Base-by-base conservation (phyloP, 1,140 invertebrate genomes). In the Teleopsis dalmanni region DNA sequence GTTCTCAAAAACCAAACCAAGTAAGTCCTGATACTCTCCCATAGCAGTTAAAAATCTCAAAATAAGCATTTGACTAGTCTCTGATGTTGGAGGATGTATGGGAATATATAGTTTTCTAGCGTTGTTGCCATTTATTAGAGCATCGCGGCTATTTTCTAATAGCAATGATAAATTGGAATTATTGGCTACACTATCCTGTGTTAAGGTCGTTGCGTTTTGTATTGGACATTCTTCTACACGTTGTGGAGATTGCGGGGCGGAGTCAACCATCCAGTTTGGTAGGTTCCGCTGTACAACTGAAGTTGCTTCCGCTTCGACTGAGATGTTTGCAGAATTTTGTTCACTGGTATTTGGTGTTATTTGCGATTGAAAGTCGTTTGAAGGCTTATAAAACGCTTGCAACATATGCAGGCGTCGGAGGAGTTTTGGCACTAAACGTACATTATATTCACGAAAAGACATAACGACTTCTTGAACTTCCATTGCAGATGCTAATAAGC, bases 21-120 rank as follows among this genome's bases (percentile, higher is more conserved):
- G 77, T 62, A 95, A 87, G 80, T 97, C 95, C 73, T 98, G 95
- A 72, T 98, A 98, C 65, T 97, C 94, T 18, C 93, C 95, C 78
- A 96, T 87, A 1, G 93, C 88, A 9, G 89, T 90, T 1, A 98
- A 74, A 72, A 96, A 98, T 56, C 91, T 80, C 13, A 96, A 70
- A 60, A 97, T 95, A 7, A 97, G 78, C 71, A 95, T 85, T 70
- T 96, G 91, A 62, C 85, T 82, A 14, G 92, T 95, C 3, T 87
- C 84, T 25, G 84, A 71, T 11, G 85, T 91, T 8, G 91, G 80
- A 10, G 95, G 95, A 71, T 88, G 82, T 51, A 98, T 85, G 64
- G 90, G 87, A 56, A 90, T 71, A 76, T 65, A 70, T 60, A 68
- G 65, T 19, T 62, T 54, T 14, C 53, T 50, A 2, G 57, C 56